Base-by-base conservation (phyloP, 2,797 vertebrate genomes). In the Adrianichthys oophorus region DNA sequence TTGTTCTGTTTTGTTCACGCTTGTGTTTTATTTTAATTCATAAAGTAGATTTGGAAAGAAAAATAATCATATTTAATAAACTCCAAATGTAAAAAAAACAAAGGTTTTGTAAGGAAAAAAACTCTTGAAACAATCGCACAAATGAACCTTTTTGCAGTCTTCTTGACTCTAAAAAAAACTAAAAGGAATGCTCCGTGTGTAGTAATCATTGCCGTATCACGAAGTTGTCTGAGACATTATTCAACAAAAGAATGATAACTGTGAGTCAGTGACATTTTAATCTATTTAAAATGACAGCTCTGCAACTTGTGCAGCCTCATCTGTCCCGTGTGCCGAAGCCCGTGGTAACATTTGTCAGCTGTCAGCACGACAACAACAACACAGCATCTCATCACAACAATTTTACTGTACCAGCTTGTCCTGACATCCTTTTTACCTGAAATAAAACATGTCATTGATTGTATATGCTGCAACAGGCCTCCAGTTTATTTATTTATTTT, bases 301-400 rank as follows among this genome's bases (percentile, higher is more conserved):
- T 64, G 29, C 44, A 65, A 58, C 68, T 59, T 70, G 51, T 50
- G 46, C 61, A 44, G 29, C 43, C 62, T 81, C 61, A 52, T 71
- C 76, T 56, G 59, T 65, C 67, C 69, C 62, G 59, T 63, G 52
- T 72, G 52, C 74, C 52, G 59, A 57, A 52, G 41, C 37, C 21
- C 17, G 8, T 37, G 59, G 76, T 79, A 65, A 48, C 51, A 70
- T 69, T 68, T 66, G 55, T 79, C 76, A 74, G 53, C 66, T 65
- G 68, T 62, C 76, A 65, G 56, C 59, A 61, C 41, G 7, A 44
- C 41, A 32, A 57, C 58, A 72, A 71, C 70, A 59, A 70, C 59
- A 59, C 70, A 59, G 44, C n/a, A 57, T 65, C 73, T 76, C 64
- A 58, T 82, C 56, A 7, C 26, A 4, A 1, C 55, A 52, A 60